A percentile compares a stretch with the other conserved stretches of the same genome.
phyloP scores from a whole-genome alignment of 2,797 vertebrate species.

The Steatocranus sp. region DNA sequence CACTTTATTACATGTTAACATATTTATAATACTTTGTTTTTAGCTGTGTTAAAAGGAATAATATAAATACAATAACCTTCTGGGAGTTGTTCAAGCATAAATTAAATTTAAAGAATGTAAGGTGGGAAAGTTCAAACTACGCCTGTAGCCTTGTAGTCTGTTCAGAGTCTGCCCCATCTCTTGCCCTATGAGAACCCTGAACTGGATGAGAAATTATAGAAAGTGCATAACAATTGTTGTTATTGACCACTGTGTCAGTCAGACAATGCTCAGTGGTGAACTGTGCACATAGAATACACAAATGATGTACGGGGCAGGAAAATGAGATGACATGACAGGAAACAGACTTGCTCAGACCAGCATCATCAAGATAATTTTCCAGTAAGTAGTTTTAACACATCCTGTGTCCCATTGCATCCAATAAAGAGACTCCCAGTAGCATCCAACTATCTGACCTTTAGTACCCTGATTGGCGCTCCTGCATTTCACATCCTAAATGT shows the following conservation, averaged over 20 bases:
- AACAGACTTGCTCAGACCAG: neutral
- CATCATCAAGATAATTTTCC: neutral
- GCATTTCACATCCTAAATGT: conserved; percentile 46
- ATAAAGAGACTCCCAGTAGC: conserved; percentile 10
- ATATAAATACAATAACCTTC: neutral
- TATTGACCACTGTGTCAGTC: neutral
- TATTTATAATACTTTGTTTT: neutral
- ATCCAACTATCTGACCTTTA: conserved; percentile 21
- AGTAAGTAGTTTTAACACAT: neutral
- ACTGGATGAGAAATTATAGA: neutral
- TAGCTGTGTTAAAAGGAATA: neutral
- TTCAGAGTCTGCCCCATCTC: neutral
- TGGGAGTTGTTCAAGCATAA: neutral
- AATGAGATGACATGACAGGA: conserved; percentile 9
- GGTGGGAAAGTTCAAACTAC: neutral
- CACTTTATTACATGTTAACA: neutral
- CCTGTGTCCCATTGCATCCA: neutral
- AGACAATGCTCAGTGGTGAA: neutral
- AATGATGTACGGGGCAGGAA: conserved; percentile 7
- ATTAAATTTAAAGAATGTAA: neutral
- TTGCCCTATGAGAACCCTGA: neutral
- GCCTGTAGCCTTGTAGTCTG: neutral
- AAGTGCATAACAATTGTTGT: neutral
- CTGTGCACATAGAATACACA: neutral
- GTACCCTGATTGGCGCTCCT: conserved; percentile 12